These are phyloP conservation scores for Enteromius viviparus DNA, from an alignment of 2,797 vertebrate genomes.

Conservation along the genomic window DNA sequence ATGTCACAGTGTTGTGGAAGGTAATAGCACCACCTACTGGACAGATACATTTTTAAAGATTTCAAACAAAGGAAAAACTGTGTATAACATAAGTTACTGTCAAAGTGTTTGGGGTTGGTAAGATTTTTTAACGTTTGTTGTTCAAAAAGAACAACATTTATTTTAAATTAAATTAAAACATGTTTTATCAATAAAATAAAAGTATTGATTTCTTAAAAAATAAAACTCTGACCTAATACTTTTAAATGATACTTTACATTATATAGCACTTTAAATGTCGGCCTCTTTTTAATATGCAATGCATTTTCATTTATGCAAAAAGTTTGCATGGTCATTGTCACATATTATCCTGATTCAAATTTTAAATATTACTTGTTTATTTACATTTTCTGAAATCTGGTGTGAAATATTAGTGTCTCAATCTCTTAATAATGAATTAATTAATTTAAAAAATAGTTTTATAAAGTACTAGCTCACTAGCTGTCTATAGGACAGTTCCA, in stretches of 20 bases:
- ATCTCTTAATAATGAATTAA: background rate
- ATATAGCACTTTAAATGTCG: background rate
- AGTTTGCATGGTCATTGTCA: background rate
- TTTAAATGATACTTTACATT: background rate
- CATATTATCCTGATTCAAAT: background rate
- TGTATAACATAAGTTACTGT: background rate
- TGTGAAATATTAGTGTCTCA: background rate
- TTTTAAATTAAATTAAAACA: background rate
- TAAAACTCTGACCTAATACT: background rate
- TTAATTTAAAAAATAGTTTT: background rate
- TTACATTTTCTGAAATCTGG: background rate
- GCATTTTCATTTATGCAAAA: background rate
- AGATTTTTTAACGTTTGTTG: background rate
- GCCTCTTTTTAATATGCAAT: background rate
- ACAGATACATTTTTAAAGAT: background rate
- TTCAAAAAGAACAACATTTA: background rate
- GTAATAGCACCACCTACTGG: conserved; percentile 65
- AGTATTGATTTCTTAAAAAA: background rate
- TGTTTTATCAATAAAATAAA: background rate
- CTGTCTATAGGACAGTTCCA: background rate
- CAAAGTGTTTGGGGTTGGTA: background rate
- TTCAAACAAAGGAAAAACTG: background rate
- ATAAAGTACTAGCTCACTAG: background rate
- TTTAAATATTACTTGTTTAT: background rate
- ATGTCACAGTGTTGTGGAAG: conserved; percentile 83